Base-by-base conservation (phyloP, 2,888 invertebrate genomes). In the Chalcis sispes region DNA sequence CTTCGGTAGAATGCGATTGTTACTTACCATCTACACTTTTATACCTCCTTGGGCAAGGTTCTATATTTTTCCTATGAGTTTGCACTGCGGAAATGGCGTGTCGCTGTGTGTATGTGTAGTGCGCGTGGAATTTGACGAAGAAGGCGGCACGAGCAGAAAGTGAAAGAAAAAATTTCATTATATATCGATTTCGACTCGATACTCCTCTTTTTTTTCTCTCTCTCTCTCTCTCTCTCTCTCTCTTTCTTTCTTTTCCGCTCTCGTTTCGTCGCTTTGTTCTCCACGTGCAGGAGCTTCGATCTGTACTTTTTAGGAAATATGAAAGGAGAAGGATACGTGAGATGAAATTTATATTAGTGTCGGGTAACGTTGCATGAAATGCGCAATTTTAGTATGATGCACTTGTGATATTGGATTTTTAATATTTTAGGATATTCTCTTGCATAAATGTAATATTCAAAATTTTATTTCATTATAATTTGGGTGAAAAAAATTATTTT, bases 141-240 rank as follows among this genome's bases (percentile, higher is more conserved):
- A n/a, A n/a, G n/a, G n/a, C 56, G 65, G 67, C 54, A 64, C 52
- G 72, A 56, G 61, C n/a, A 42, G 13, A 54, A 67, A 61, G 76
- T 77, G 52, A 50, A 20, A 36, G 40, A 54, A 77, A 77, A n/a
- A 79, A 71, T 78, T 80, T 62, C 54, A 71, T 71, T 62, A 56
- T 54, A 54, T 42, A 71, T 62, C 71, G 61, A 61, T 52, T 61
- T 61, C 67, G 15, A 20, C 15, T 52, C n/a, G n/a, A n/a, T n/a
- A n/a, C n/a, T n/a, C n/a, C n/a, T n/a, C n/a, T n/a, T n/a, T n/a
- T n/a, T n/a, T n/a, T n/a, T n/a, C n/a, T n/a, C n/a, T n/a, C n/a
- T n/a, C n/a, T n/a, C n/a, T n/a, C n/a, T n/a, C n/a, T n/a, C n/a
- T n/a, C n/a, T n/a, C n/a, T n/a, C n/a, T n/a, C n/a, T n/a, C n/a